Base-by-base conservation (phyloP, 35 echinoderm and acorn worm genomes). In the Ptychodera flava region DNA sequence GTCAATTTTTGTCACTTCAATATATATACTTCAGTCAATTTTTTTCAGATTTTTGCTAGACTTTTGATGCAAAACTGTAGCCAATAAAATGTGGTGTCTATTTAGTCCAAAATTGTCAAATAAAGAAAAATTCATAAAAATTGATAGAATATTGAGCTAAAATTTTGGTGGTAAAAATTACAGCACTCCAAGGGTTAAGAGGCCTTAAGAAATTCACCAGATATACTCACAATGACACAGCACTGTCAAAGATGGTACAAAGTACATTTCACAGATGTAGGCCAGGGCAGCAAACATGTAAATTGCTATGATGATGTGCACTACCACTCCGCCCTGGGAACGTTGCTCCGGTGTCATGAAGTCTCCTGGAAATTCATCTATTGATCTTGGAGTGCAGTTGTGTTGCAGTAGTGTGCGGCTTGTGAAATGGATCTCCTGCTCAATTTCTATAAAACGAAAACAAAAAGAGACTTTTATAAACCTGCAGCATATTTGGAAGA, bases 311-410 rank as follows among this genome's bases (percentile, higher is more conserved):
- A 83, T 10, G 35, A 83, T 36, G 37, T 83, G 34, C 33, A 83
- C 37, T 16, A n/a, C 29, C 0, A 83, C 82, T 1, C 33, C 82
- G 16, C 82, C 82, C 1, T n/a, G 0, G 30, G 30, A n/a, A 34
- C 82, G 82, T 28, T 83, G 33, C 16, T 83, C 82, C n/a, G 35
- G 30, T 1, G 82, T 83, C 10, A 83, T 36, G 28, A 37, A 37
- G 1, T 36, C 82, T 1, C 0, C 1, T 37, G 82, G 82, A 37
- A 83, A 83, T 28, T 84, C 78, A 22, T 88, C 52, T 22, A 88
- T 88, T 29, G 86, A 78, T 16, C 35, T 34, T 31, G 29, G 35
- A 1, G 80, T 88, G 31, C 91, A 92, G 32, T 91, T 91, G 1
- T 64, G 45, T 12, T 12, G 6, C 22, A 64, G 22, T 64, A 64